Conservation (phyloP, 2,113 vertebrate genomes). For the Bettongia penicillata region DNA sequence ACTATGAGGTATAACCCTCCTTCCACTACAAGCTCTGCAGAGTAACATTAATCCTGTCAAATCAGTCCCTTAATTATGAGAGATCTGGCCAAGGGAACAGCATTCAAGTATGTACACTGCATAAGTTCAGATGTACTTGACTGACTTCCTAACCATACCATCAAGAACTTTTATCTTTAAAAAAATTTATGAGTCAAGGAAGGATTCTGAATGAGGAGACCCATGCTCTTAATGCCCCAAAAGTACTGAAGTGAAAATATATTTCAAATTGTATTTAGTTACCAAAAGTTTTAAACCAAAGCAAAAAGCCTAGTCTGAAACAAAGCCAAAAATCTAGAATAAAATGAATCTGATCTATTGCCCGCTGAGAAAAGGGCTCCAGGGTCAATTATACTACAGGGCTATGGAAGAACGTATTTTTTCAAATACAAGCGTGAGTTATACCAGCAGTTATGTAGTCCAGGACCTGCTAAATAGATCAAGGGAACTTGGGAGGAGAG, state of each 20-base stretch:
- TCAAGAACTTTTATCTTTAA: conserved; percentile 24
- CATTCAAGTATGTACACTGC: conserved; percentile 11
- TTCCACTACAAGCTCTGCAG: not conserved
- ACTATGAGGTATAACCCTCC: not conserved
- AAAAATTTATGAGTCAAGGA: conserved; percentile 34
- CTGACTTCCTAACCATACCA: not conserved
- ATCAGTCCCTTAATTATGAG: conserved; percentile 34
- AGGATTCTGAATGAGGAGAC: conserved; percentile 17
- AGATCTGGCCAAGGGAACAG: conserved; percentile 32
- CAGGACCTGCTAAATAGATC: conserved; percentile 23
- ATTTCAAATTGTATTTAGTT: conserved; percentile 26
- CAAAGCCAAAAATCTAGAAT: conserved; percentile 17
- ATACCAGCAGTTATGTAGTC: conserved; percentile 32
- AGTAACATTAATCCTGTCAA: conserved; percentile 10
- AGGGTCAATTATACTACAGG: conserved; percentile 7
- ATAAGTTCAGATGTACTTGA: not conserved
- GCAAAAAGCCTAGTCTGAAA: conserved; percentile 49
- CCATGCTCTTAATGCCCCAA: conserved; percentile 5
- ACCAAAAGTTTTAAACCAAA: conserved; percentile 42
- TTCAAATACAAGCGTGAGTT: conserved; percentile 44
- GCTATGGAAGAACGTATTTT: conserved; percentile 10
- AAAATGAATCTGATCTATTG: conserved; percentile 41
- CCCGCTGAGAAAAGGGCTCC: conserved; percentile 40
- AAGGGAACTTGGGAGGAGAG: conserved; percentile 44
- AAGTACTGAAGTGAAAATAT: conserved; percentile 40